A percentile compares a stretch with the other conserved stretches of the same genome.
phyloP scores from a whole-genome alignment of 2,797 vertebrate genomes.

The Denticeps clupeoides region DNA sequence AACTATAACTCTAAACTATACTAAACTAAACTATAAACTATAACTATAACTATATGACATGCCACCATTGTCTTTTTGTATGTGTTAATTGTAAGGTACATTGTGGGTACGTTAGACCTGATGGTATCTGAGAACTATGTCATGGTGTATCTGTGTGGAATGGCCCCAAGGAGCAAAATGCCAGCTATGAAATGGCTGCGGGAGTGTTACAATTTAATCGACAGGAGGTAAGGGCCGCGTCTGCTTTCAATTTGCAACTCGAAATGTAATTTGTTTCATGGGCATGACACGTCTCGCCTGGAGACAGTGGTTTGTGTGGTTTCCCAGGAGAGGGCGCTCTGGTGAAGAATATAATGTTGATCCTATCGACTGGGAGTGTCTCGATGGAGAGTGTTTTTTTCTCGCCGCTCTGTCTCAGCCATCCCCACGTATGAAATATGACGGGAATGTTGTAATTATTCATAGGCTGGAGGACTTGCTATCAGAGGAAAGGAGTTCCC shows the following conservation, averaged over 20 bases:
- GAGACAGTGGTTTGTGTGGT: background rate
- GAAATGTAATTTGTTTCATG: background rate
- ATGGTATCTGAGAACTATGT: conserved; percentile 71
- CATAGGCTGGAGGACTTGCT: conserved; percentile 4
- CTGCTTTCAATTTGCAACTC: background rate
- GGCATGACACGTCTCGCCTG: too few relatives aligned
- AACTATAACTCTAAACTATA: too few relatives aligned
- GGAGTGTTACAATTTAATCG: conserved; percentile 65
- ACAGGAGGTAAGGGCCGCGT: conserved; percentile 39
- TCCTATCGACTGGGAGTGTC: background rate
- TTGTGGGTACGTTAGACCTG: conserved; percentile 69
- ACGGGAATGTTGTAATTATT: conserved; percentile 26
- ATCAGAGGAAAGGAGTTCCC: conserved; percentile 5
- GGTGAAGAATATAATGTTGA: background rate
- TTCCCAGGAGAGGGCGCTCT: conserved; percentile 11
- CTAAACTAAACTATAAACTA: too few relatives aligned
- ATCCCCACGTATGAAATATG: conserved; percentile 26
- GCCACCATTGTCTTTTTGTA: background rate
- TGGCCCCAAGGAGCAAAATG: conserved; percentile 59
- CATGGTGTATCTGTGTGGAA: conserved; percentile 67
- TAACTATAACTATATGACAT: background rate
- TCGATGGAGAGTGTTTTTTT: background rate
- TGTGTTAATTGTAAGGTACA: conserved; percentile 55
- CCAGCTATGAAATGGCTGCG: conserved; percentile 69
- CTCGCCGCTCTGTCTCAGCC: conserved; percentile 1